Percentiles rank a stretch among this genome's conserved stretches.
These are phyloP conservation scores for Heliangelus exortis DNA, from an alignment of 2,797 vertebrate species.

Conservation along the genomic window DNA sequence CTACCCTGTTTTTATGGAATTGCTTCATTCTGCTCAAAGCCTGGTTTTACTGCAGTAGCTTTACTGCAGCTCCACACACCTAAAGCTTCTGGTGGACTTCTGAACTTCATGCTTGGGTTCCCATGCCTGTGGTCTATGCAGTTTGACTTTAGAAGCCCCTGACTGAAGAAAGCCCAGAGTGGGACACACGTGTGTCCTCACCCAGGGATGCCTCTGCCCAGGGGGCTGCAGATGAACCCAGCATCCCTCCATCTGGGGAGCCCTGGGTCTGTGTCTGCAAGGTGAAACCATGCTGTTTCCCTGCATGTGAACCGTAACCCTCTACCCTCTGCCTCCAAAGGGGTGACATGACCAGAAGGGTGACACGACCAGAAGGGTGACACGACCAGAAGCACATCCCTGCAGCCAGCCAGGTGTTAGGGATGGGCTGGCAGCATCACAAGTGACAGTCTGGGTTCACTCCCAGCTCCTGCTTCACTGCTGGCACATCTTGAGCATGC, in stretches of 20 bases:
- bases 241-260: background rate
- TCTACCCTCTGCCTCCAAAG: background rate
- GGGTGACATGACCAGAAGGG: rapidly evolving
- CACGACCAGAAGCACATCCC: rapidly evolving
- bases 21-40: background rate
- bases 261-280: rapidly evolving
- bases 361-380: rapidly evolving
- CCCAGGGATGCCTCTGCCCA: background rate
- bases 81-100: background rate
- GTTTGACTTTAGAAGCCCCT: background rate
- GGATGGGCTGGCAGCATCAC: background rate
- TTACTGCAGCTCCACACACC: background rate
- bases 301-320: background rate
- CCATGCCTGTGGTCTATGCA: background rate
- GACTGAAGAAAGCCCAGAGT: background rate
- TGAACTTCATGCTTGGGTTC: background rate
- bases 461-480: background rate
- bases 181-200: rapidly evolving
- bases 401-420: background rate
- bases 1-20: background rate
- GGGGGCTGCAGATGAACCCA: background rate
- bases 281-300: rapidly evolving
- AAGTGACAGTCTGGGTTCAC: background rate
- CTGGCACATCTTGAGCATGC: rapidly evolving
- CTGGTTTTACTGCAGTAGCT: background rate